These are phyloP conservation scores for Osmoderma eremita DNA, from an alignment of 2,888 invertebrate genomes.

Conservation along the genomic window DNA sequence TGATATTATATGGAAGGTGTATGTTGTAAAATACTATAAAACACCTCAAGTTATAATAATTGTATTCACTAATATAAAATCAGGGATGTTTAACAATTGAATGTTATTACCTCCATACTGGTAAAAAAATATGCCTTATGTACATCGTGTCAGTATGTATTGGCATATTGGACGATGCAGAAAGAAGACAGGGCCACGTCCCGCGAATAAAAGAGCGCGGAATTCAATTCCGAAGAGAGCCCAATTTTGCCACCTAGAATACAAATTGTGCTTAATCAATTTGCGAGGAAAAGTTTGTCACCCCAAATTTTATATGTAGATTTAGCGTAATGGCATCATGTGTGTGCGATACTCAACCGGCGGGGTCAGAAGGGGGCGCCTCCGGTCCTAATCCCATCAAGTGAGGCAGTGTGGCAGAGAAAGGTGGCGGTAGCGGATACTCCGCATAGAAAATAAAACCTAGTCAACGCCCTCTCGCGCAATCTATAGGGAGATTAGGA, in stretches of 20 bases:
- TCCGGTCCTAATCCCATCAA: conserved; percentile 33
- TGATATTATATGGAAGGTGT: no score
- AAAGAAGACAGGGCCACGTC: no score
- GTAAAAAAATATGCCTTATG: no score
- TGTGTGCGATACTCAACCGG: conserved; percentile 11
- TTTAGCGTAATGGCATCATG: conserved; percentile 33
- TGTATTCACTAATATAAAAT: no score
- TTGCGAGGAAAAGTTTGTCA: conserved; percentile 26
- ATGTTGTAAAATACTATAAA: no score
- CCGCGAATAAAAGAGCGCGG: neutral
- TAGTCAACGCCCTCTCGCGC: conserved; percentile 33
- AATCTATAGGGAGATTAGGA: conserved; percentile 37
- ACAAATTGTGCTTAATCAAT: conserved; percentile 36
- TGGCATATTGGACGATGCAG: no score
- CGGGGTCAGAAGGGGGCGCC: conserved; percentile 5
- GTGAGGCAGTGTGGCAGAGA: conserved; percentile 18
- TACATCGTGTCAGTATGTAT: no score
- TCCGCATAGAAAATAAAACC: conserved; percentile 34
- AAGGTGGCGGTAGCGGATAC: no score
- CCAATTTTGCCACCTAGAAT: conserved; percentile 21
- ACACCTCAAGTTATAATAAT: no score
- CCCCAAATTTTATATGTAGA: conserved; percentile 31
- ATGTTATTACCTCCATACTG: no score
- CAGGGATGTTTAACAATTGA: no score
- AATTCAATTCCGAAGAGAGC: conserved; percentile 24